These are phyloP conservation scores for Drosophila tanythrix DNA, from an alignment of 2,888 invertebrate genomes.

Conservation along the genomic window DNA sequence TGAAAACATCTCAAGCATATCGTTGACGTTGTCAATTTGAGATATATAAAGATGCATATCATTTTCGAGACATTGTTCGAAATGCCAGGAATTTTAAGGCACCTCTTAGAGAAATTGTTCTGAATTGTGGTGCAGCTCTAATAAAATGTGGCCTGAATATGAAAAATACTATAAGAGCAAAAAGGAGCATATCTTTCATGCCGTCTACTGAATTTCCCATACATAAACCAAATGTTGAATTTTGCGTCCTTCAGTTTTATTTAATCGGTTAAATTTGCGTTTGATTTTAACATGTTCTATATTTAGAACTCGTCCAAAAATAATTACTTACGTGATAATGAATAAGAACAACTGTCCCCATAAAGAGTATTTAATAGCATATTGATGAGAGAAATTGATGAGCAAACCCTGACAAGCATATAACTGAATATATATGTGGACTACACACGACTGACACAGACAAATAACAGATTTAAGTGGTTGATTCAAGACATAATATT, in stretches of 20 bases:
- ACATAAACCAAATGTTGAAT: background rate
- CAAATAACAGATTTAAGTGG: background rate
- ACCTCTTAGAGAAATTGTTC: background rate
- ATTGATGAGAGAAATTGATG: conserved; percentile 13
- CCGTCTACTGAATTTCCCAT: background rate
- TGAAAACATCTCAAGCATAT: background rate
- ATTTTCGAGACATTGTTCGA: background rate
- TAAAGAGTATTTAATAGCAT: background rate
- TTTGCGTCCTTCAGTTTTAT: background rate
- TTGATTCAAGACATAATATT: background rate
- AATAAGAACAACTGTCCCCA: background rate
- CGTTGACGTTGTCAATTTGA: background rate
- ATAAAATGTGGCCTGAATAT: background rate
- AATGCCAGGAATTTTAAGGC: background rate
- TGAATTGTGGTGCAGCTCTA: background rate
- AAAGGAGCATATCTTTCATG: background rate
- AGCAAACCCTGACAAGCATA: conserved; percentile 54
- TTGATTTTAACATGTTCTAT: background rate
- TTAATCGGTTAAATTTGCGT: background rate
- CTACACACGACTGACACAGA: conserved; percentile 44
- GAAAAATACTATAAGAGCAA: background rate
- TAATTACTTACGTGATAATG: background rate
- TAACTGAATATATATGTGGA: conserved; percentile 53
- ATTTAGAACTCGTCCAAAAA: background rate
- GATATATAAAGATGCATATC: background rate